Conservation (phyloP, 2,797 vertebrate species). For the Danio jaintianensis region DNA sequence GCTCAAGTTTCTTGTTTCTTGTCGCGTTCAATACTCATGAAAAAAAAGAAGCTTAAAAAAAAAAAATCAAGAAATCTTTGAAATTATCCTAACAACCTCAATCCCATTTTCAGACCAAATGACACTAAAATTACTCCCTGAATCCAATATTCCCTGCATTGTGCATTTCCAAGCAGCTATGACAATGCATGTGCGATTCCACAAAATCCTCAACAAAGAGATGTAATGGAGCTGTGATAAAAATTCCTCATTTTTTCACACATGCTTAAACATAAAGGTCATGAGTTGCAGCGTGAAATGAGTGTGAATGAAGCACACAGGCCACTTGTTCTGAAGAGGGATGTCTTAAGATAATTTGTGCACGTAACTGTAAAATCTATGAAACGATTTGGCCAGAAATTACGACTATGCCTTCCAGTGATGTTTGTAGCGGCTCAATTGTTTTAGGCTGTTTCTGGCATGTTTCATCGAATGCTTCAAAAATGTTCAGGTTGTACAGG, state of each 20-base stretch:
- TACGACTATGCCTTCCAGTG: neutral
- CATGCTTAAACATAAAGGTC: neutral
- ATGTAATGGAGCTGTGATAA: neutral
- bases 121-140: neutral
- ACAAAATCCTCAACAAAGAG: neutral
- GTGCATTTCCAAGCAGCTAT: conserved; percentile 11
- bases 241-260: neutral
- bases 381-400: neutral
- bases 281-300: neutral
- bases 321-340: neutral
- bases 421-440: neutral
- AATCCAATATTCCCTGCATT: neutral
- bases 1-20: neutral
- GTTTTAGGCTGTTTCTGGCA: neutral
- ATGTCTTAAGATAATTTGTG: neutral
- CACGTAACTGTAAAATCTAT: neutral
- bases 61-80: neutral
- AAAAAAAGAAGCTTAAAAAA: too few species aligned
- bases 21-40: neutral
- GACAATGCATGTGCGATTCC: neutral
- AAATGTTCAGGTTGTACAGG: conserved; percentile 11
- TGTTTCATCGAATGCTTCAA: neutral
- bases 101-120: neutral
- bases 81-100: neutral
- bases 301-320: neutral